These are phyloP conservation scores for Pristiophorus japonicus DNA, from an alignment of 2,113 vertebrate genomes.

Conservation along the genomic window DNA sequence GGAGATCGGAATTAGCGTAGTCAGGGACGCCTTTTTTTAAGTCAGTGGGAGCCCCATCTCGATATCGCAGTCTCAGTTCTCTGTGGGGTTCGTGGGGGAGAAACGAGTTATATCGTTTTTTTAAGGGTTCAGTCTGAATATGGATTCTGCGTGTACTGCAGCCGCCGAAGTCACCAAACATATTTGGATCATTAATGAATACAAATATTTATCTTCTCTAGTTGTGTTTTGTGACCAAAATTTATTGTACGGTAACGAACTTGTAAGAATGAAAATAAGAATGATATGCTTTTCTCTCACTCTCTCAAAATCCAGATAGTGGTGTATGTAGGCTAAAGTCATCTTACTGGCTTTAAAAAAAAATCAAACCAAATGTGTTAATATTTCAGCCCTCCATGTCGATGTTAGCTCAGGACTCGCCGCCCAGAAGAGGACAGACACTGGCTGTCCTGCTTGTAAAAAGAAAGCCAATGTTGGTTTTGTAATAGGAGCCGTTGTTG, in stretches of 20 bases:
- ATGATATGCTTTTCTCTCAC: too few relatives aligned
- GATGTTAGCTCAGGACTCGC: not conserved
- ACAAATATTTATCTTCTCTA: not conserved
- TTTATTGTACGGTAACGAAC: not conserved
- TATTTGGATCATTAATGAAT: not conserved
- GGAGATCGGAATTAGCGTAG: not conserved
- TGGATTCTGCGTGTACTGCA: not conserved
- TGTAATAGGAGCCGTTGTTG: slow-evolving; percentile 34
- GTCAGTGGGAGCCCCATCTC: not conserved
- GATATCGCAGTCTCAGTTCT: not conserved
- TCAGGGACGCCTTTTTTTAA: not conserved
- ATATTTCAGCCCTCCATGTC: not conserved
- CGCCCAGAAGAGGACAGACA: not conserved
- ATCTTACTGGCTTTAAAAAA: not conserved
- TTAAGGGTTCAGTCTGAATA: not conserved
- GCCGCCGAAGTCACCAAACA: not conserved
- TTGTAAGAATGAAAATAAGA: not conserved
- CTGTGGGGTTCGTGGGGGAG: not conserved
- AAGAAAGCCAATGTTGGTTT: slow-evolving; percentile 39
- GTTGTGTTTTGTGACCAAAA: not conserved
- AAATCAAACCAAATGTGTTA: not conserved
- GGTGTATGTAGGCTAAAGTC: not conserved
- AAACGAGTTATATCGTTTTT: not conserved
- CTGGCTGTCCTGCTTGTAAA: not conserved
- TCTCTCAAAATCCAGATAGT: not conserved